These are phyloP conservation scores for Calephelis perditalis DNA, from an alignment of 2,888 invertebrate genomes.

Conservation along the genomic window DNA sequence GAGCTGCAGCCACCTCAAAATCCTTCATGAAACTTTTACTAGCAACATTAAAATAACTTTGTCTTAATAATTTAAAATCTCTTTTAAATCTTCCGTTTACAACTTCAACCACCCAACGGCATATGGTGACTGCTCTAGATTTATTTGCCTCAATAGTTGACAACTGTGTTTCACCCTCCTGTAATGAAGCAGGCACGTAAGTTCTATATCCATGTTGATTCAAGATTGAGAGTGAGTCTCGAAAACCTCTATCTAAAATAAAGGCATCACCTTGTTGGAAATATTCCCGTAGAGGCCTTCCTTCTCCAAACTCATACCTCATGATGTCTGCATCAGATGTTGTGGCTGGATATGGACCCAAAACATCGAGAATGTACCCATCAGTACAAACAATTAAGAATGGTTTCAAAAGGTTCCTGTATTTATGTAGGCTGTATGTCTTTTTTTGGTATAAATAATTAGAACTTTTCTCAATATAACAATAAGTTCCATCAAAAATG, in stretches of 20 bases:
- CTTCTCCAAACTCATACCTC: slow-evolving; percentile 6
- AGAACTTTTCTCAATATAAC: slow-evolving; percentile 19
- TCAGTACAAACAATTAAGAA: slow-evolving; percentile 23
- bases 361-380: slow-evolving; percentile 25
- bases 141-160: slow-evolving; percentile 20
- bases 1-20: no score
- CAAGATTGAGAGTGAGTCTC: slow-evolving; percentile 11
- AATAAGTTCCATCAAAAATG: slow-evolving; percentile 17
- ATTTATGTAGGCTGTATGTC: slow-evolving; percentile 26
- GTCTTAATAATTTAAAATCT: slow-evolving; percentile 22
- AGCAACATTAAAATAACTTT: slow-evolving; percentile 16
- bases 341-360: slow-evolving; percentile 22
- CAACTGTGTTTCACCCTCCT: slow-evolving; percentile 19
- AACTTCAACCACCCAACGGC: slow-evolving; percentile 25
- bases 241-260: no score
- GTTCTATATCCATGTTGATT: slow-evolving; percentile 17
- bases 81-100: slow-evolving; percentile 26
- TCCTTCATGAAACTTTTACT: slow-evolving; percentile 22
- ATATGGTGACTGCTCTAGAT: slow-evolving; percentile 20
- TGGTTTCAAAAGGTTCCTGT: slow-evolving; percentile 24
- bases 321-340: slow-evolving; percentile 22
- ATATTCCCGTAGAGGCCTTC: slow-evolving; percentile 15
- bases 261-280: no score
- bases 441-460: slow-evolving; percentile 25
- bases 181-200: slow-evolving; percentile 19